phyloP scores from a whole-genome alignment of 2,888 invertebrate species.

The Diarsia mendica region DNA sequence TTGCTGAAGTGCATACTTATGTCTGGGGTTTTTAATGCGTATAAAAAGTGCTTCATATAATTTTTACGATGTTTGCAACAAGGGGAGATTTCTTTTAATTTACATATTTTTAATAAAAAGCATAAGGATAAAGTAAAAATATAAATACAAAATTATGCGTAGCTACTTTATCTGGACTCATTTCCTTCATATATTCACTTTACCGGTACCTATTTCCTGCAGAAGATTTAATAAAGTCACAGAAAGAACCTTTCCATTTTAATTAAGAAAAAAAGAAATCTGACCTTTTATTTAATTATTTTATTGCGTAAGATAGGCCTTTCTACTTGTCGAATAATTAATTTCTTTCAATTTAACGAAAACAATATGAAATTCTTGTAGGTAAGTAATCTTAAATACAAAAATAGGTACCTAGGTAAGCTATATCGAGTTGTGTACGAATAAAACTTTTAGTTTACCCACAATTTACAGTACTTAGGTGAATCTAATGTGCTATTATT shows the following conservation, averaged over 20 bases:
- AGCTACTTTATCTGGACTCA: constrained; percentile 60
- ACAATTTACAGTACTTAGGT: background rate
- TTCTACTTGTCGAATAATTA: constrained; percentile 4
- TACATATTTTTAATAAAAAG: constrained; percentile 63
- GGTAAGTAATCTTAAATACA: background rate
- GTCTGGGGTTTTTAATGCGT: constrained; percentile 41
- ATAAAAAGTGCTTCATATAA: constrained; percentile 35
- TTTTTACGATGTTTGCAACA: constrained; percentile 48
- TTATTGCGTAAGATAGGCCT: constrained; percentile 5
- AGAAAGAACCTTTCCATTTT: constrained; percentile 12
- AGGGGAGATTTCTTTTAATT: constrained; percentile 46
- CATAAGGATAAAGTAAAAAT: constrained; percentile 37
- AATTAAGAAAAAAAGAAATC: constrained; percentile 9
- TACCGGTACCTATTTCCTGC: constrained; percentile 8
- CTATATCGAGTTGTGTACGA: background rate
- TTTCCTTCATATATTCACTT: constrained; percentile 57
- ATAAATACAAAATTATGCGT: constrained; percentile 54
- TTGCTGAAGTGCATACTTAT: constrained; percentile 48
- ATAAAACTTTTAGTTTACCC: background rate
- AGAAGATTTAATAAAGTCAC: constrained; percentile 26
- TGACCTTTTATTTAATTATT: constrained; percentile 25
- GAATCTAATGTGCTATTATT: background rate
- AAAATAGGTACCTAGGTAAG: background rate
- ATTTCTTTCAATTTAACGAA: background rate
- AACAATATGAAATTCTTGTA: background rate